Percentiles rank a stretch among this genome's conserved stretches.
phyloP scores from a whole-genome alignment of 1,140 invertebrate species.

The Acyrthosiphon pisum region DNA sequence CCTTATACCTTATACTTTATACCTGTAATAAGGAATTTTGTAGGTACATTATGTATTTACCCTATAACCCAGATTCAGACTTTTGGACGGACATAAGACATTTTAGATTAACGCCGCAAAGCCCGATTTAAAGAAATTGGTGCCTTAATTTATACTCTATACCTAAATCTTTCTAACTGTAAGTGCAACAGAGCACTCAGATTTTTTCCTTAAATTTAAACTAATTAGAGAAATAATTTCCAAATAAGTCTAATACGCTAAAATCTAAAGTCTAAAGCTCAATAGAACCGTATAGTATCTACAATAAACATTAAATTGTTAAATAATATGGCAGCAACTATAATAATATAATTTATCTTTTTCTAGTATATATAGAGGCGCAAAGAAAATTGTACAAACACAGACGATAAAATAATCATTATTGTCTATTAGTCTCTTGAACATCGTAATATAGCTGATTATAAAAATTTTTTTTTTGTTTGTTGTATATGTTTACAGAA shows the following conservation, averaged over 20 bases:
- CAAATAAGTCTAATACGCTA: neutral
- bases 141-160: neutral
- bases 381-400: neutral
- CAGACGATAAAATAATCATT: neutral
- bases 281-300: neutral
- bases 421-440: neutral
- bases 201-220: neutral
- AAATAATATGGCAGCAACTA: neutral
- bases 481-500: neutral
- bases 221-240: neutral
- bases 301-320: neutral
- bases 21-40: neutral
- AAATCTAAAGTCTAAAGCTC: neutral
- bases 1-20: too few species aligned
- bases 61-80: neutral
- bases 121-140: neutral
- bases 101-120: neutral
- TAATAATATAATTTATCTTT: neutral
- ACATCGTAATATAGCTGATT: neutral
- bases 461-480: neutral
- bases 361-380: neutral
- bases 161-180: neutral
- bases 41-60: neutral
- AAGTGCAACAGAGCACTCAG: neutral
- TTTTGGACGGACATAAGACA: neutral